phyloP scores from a whole-genome alignment of 2,113 vertebrate genomes.

The Anoura caudifer region DNA sequence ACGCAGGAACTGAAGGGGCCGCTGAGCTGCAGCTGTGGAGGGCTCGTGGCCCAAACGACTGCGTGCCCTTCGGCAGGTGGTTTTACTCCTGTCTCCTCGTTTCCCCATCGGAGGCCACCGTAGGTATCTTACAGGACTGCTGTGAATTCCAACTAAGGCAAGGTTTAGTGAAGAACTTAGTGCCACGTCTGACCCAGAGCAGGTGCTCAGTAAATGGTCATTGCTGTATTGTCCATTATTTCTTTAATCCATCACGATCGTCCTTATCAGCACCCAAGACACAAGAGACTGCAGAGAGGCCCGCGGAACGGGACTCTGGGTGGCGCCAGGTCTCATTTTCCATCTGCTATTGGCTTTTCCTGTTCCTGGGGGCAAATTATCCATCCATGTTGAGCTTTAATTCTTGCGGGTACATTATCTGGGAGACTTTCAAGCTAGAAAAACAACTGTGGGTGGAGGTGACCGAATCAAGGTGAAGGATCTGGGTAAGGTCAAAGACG shows the following conservation, averaged over 20 bases:
- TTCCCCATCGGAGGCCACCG: neutral
- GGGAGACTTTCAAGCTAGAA: neutral
- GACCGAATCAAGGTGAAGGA: neutral
- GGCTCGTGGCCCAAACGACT: neutral
- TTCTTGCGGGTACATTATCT: neutral
- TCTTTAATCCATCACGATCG: neutral
- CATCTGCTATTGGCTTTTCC: neutral
- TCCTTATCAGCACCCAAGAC: neutral
- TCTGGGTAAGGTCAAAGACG: neutral
- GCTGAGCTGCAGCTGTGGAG: neutral
- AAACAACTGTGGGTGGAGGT: neutral
- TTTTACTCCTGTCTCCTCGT: neutral
- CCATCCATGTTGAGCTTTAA: neutral
- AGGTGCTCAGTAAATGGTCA: neutral
- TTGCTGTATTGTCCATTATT: neutral
- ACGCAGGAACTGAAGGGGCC: neutral
- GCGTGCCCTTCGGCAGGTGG: neutral
- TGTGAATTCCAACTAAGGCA: neutral
- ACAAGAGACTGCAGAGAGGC: neutral
- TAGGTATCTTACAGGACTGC: neutral
- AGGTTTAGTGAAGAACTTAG: neutral
- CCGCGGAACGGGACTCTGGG: neutral
- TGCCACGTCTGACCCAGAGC: neutral
- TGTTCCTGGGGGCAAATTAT: neutral
- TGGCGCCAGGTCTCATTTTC: neutral